These are phyloP conservation scores for Gnathonemus longibarbis DNA, from an alignment of 2,113 vertebrate genomes.

Conservation along the genomic window DNA sequence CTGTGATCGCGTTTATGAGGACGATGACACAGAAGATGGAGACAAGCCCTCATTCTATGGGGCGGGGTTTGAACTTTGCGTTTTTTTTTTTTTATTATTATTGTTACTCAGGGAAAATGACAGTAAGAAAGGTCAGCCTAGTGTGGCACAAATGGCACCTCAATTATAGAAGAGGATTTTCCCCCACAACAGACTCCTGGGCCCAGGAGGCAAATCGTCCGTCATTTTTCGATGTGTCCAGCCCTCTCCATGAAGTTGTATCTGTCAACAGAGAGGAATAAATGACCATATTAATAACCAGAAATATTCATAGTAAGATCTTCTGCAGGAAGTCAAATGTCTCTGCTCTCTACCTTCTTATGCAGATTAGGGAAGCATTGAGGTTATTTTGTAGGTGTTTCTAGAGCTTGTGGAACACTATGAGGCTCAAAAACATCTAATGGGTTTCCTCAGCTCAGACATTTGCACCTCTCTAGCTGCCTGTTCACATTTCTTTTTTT, in stretches of 20 bases:
- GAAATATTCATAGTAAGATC: background rate
- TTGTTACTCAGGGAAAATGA: constrained; percentile 43
- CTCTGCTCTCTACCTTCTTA: background rate
- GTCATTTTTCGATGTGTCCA: background rate
- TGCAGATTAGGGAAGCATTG: background rate
- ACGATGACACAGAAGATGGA: constrained; percentile 44
- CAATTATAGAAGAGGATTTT: constrained; percentile 35
- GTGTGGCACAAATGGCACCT: constrained; percentile 23
- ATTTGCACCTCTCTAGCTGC: background rate
- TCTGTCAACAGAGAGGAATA: background rate
- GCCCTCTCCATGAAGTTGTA: background rate
- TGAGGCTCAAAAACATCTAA: background rate
- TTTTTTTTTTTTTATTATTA: background rate
- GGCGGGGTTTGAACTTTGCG: constrained; percentile 4
- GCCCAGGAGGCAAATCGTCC: constrained; percentile 2
- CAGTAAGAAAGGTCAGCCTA: constrained; percentile 27
- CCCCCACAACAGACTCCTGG: constrained; percentile 1
- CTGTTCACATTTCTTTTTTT: background rate
- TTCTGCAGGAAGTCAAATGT: background rate
- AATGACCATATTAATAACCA: background rate
- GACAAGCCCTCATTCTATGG: constrained; percentile 26
- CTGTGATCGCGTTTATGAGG: constrained; percentile 52
- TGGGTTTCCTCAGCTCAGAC: background rate
- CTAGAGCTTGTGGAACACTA: background rate
- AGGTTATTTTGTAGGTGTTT: background rate